Base-by-base conservation (phyloP, 2,113 vertebrate genomes). In the Neodontobutis hainanensis region DNA sequence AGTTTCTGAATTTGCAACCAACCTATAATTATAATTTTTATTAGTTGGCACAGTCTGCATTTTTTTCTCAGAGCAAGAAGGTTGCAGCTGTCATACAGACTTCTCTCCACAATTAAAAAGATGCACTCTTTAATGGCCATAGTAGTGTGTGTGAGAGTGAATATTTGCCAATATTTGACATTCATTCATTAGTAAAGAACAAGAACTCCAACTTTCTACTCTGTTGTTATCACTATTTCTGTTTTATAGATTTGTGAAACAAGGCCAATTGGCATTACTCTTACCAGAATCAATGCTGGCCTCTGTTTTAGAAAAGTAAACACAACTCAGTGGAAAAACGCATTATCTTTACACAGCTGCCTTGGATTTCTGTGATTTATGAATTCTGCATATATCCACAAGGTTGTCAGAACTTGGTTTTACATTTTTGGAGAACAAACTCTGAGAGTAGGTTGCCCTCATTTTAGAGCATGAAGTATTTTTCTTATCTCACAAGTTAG, bases 291-390 rank as follows among this genome's bases (percentile, higher is more conserved):
- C 51, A 55, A 55, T 55, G 14, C 12, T 36, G 52, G 12, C 34
- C 51, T 5, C 34, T 35, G 52, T 14, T 38, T 34, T 55, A 8
- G 34, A 55, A 52, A 55, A 55, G 52, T 38, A 55, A 55, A 55
- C 52, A 38, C 5, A 3, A 14, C 32, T 7, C n/a, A 34, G 14
- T 55, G 14, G 51, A 34, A 53, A 6, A 53, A 36, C 27, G 34
- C 51, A 36, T 38, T 4, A 55, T 55, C 52, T 8, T 55, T 55
- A 32, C 35, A 55, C 52, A 5, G 52, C 6, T 15, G 52, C 5
- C 52, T 55, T 34, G 32, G 36, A 55, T 36, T 55, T 55, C n/a
- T 55, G 7, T 55, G 52, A 55, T 55, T 55, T 55, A 55, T 36
- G 34, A 55, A 36, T 34, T 38, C 34, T 9, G 52, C 12, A 38